These are phyloP conservation scores for Helicoverpa armigera DNA, from an alignment of 1,140 invertebrate genomes.

Conservation along the genomic window DNA sequence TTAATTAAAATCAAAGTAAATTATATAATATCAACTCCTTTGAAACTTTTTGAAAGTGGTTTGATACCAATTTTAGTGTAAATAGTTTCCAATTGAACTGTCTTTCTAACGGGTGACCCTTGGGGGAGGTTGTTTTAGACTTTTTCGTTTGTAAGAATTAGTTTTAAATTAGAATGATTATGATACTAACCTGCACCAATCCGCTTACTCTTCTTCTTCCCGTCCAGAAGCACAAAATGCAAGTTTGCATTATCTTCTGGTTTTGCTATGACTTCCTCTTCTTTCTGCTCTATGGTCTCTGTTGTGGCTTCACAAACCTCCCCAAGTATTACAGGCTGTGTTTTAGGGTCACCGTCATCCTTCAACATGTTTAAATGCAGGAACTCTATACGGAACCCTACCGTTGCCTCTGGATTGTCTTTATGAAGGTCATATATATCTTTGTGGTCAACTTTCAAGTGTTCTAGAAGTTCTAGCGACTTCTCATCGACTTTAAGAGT, in stretches of 20 bases:
- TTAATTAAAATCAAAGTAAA: too few relatives aligned
- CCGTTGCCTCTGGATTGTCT: conserved; percentile 65
- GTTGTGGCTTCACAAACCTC: conserved; percentile 66
- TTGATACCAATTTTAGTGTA: too few relatives aligned
- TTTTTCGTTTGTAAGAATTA: too few relatives aligned
- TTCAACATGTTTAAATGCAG: conserved; percentile 75
- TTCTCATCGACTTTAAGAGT: conserved; percentile 62
- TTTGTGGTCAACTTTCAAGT: conserved; percentile 69
- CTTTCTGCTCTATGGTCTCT: conserved; percentile 55
- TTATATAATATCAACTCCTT: too few relatives aligned
- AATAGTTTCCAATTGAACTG: not conserved
- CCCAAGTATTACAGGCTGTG: conserved; percentile 67
- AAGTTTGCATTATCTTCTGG: conserved; percentile 52
- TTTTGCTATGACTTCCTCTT: conserved; percentile 48
- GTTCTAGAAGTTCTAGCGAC: conserved; percentile 63
- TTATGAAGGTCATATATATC: conserved; percentile 75
- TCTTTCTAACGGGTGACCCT: not conserved
- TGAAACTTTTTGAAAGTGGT: too few relatives aligned
- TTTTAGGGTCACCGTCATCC: conserved; percentile 66
- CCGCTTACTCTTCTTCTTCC: conserved; percentile 53
- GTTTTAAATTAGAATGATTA: conserved; percentile 36
- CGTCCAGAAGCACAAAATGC: conserved; percentile 65
- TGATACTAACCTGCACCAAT: conserved; percentile 47
- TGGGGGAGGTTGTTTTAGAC: too few relatives aligned
- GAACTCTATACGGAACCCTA: conserved; percentile 80